These are phyloP conservation scores for Limnothrissa miodon DNA, from an alignment of 2,113 vertebrate genomes.

Conservation along the genomic window DNA sequence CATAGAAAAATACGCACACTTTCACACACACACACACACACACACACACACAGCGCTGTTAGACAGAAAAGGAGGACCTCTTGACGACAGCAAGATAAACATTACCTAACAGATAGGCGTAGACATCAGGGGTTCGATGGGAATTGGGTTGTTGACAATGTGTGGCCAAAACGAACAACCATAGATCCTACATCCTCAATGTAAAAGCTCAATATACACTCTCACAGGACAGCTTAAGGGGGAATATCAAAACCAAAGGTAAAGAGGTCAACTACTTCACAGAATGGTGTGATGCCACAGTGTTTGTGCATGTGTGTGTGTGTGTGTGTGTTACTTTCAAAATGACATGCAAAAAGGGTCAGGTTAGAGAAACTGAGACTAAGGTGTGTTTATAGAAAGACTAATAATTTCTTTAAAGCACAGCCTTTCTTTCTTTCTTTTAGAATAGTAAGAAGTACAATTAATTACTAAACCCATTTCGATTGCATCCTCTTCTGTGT, in stretches of 20 bases:
- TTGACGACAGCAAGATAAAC: background rate
- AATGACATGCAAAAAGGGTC: too few relatives aligned
- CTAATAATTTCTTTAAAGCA: too few relatives aligned
- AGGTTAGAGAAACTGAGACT: too few relatives aligned
- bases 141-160: background rate
- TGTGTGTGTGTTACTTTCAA: background rate
- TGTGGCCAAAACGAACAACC: background rate
- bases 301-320: background rate
- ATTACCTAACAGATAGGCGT: background rate
- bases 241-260: background rate
- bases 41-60: background rate
- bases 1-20: background rate
- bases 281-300: background rate
- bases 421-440: too few relatives aligned
- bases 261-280: background rate
- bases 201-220: background rate
- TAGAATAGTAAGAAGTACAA: too few relatives aligned
- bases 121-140: background rate
- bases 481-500: too few relatives aligned
- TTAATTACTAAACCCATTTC: too few relatives aligned
- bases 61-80: slow-evolving; percentile 3
- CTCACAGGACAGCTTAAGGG: background rate
- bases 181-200: background rate
- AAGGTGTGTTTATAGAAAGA: too few relatives aligned
- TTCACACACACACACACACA: background rate